Conservation (phyloP, 2,888 invertebrate genomes). For the Seladonia tumulorum region DNA sequence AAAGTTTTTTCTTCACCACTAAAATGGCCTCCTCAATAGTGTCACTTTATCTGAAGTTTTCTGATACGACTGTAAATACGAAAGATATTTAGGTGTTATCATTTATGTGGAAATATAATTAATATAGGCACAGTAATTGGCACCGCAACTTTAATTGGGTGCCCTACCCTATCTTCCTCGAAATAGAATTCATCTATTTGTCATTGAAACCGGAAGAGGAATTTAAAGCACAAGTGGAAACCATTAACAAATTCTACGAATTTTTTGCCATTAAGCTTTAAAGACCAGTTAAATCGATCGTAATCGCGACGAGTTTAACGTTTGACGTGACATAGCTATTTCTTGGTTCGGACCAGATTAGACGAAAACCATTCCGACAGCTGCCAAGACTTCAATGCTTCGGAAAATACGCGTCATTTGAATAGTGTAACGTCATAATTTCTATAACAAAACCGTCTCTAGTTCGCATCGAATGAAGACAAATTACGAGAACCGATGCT, state of each 20-base stretch:
- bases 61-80: too few species aligned
- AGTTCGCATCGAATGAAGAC: constrained; percentile 13
- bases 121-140: too few species aligned
- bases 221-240: not conserved
- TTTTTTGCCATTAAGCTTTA: constrained; percentile 19
- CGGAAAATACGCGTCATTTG: constrained; percentile 25
- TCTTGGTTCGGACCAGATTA: constrained; percentile 33
- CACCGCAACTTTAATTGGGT: too few species aligned
- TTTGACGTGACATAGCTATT: constrained; percentile 34
- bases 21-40: too few species aligned
- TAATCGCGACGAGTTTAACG: not conserved
- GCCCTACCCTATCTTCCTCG: not conserved
- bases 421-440: not conserved
- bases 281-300: constrained; percentile 14
- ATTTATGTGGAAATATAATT: too few species aligned
- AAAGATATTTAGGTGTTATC: too few species aligned
- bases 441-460: constrained; percentile 23
- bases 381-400: constrained; percentile 35
- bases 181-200: not conserved
- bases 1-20: too few species aligned
- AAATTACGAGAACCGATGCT: not conserved
- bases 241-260: constrained; percentile 20
- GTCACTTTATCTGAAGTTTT: too few species aligned
- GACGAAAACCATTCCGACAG: constrained; percentile 23
- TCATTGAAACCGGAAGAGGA: not conserved